Evolutionary conservation across 2,888 invertebrate species (phyloP).

Genomic region (Dysmachus trigonus): DNA sequence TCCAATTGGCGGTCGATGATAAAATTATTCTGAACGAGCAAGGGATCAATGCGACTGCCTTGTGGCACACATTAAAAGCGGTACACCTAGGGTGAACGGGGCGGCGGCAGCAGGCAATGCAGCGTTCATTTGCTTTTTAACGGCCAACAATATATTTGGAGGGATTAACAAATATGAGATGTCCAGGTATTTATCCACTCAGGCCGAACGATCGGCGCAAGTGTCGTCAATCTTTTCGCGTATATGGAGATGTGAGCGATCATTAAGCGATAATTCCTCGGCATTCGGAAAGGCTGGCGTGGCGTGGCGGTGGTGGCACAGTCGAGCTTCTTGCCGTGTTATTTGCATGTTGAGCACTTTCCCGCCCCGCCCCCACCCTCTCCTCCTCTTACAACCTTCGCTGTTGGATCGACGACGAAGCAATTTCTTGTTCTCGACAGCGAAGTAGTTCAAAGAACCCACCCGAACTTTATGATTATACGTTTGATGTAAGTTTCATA

Average conservation of each 20-base stretch:
- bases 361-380: neutral
- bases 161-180: constrained; percentile 35
- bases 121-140: constrained; percentile 24
- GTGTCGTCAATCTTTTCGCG: constrained; percentile 32
- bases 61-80: constrained; percentile 12
- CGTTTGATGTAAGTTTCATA: constrained; percentile 22
- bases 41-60: constrained; percentile 28
- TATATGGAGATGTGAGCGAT: constrained; percentile 37
- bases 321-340: neutral
- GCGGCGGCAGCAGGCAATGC: neutral
- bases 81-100: neutral
- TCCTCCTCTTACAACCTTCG: neutral
- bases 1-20: constrained; percentile 9
- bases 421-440: neutral
- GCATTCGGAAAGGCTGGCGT: no score
- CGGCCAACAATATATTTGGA: constrained; percentile 14
- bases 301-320: neutral
- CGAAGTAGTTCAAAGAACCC: constrained; percentile 28
- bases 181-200: constrained; percentile 25
- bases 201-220: neutral
- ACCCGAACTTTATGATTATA: constrained; percentile 27
- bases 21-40: constrained; percentile 34
- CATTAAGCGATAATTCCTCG: constrained; percentile 31
- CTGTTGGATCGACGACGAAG: neutral
- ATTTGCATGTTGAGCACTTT: neutral